Evolutionary conservation across 2,797 vertebrate species (phyloP).

Genomic region (Microcaecilia unicolor): DNA sequence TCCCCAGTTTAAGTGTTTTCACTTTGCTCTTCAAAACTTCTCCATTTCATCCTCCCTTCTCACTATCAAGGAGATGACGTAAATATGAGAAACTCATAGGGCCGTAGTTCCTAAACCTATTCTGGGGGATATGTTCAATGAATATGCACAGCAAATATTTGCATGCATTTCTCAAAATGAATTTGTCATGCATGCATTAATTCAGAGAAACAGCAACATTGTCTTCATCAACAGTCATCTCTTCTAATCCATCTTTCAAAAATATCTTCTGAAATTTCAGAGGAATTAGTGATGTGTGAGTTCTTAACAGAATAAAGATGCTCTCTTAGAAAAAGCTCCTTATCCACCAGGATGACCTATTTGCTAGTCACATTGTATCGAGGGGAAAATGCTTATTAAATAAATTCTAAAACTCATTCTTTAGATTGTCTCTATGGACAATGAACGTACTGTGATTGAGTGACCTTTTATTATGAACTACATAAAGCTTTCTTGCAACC

Average conservation of each 20-base stretch:
- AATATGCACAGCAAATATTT: too few species aligned
- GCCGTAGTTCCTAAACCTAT: too few species aligned
- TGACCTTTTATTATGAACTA: not conserved
- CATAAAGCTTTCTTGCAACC: too few species aligned
- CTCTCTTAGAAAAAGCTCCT: not conserved
- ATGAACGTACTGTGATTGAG: not conserved
- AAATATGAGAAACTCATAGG: not conserved
- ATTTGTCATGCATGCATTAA: too few species aligned
- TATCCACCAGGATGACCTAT: not conserved
- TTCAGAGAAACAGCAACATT: constrained; percentile 1
- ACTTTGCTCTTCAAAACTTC: not conserved
- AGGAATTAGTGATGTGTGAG: constrained; percentile 8
- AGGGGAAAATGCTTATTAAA: not conserved
- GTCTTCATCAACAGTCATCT: constrained; percentile 8
- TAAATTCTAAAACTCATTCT: not conserved
- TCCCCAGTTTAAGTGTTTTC: too few species aligned
- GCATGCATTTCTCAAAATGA: too few species aligned
- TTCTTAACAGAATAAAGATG: not conserved
- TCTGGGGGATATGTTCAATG: too few species aligned
- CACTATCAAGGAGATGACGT: not conserved
- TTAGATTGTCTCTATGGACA: not conserved
- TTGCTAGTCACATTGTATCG: constrained; percentile 3
- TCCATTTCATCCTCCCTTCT: constrained; percentile 4
- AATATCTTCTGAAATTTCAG: constrained; percentile 2
- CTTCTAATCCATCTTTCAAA: constrained; percentile 14